phyloP scores from a whole-genome alignment of 2,113 vertebrate species.

The Blennius ocellaris region DNA sequence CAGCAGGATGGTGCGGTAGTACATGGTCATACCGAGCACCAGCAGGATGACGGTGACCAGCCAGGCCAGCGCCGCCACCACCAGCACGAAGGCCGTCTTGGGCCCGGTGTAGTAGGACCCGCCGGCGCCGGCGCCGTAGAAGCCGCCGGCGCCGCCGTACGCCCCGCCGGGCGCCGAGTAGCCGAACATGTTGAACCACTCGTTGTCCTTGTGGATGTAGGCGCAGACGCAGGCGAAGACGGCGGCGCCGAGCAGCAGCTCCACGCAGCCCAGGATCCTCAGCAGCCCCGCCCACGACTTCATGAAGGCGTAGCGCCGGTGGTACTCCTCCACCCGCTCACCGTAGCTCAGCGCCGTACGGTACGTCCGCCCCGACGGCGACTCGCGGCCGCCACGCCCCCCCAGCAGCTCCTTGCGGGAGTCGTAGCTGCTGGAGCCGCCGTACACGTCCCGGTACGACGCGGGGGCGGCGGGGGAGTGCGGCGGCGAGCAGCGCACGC shows the following conservation, averaged over 20 bases:
- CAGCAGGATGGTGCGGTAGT: slow-evolving; percentile 95
- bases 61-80: slow-evolving; percentile 91
- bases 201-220: slow-evolving; percentile 96
- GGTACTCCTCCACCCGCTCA: slow-evolving; percentile 89
- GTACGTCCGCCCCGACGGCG: slow-evolving; percentile 80
- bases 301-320: slow-evolving; percentile 92
- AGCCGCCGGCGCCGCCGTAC: slow-evolving; percentile 52
- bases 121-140: slow-evolving; percentile 48
- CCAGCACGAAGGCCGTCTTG: slow-evolving; percentile 93
- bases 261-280: slow-evolving; percentile 88
- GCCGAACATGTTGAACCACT: slow-evolving; percentile 96
- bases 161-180: slow-evolving; percentile 87
- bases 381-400: slow-evolving; percentile 68
- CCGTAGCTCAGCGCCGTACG: slow-evolving; percentile 85
- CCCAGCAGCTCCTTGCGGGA: slow-evolving; percentile 86
- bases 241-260: slow-evolving; percentile 92
- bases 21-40: slow-evolving; percentile 98
- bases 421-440: slow-evolving; percentile 84
- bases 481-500: slow-evolving; percentile 90
- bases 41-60: slow-evolving; percentile 90
- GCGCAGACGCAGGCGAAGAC: slow-evolving; percentile 96
- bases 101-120: slow-evolving; percentile 90
- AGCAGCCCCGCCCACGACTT: slow-evolving; percentile 97
- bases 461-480: slow-evolving; percentile 81
- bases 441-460: slow-evolving; percentile 84